Base-by-base conservation (phyloP, 2,888 invertebrate genomes). In the Drosophila mayaguana region DNA sequence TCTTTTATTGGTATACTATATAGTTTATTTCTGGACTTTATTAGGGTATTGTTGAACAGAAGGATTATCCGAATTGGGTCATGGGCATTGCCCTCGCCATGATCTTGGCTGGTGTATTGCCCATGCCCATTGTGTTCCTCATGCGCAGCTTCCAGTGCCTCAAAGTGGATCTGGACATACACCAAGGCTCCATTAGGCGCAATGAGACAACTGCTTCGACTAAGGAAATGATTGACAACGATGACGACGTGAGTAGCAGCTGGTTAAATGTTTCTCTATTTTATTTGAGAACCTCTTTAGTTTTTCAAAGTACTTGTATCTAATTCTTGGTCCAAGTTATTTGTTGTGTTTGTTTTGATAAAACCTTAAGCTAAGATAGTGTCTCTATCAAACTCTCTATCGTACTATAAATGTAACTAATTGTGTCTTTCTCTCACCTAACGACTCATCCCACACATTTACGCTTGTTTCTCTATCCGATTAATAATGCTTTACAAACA, bases 131-230 rank as follows among this genome's bases (percentile, higher is more conserved):
- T 51, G 97, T 98, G 54, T 96, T 97, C 92, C 94, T 98, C 38
- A 94, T 98, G 88, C 94, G 98, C 73, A 95, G 97, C 91, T 98
- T 97, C 95, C 97, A 97, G 93, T 97, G 97, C 91, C 95, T 97
- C 75, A 96, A 97, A 83, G 94, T 97, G 82, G 98, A 98, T 91
- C 95, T 97, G 88, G 97, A 97, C 93, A 97, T 98, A 90, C 97
- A 97, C 92, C 97, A 97, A 94, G 97, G 97, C 34, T 97, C 97
- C 75, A 97, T 98, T 92, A 94, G 97, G 87, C 95, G 98, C 83
- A 97, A 98, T 88, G 98, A 98, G 92, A 97, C 98, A 36, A 98
- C 98, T 0, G 97, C 97, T 14, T 97, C 97, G 25, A 98, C 98
- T 32, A 97, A 97, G 92, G 97, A 97, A 93, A 98, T 98, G 98